Base-by-base conservation (phyloP, 2,888 invertebrate species). In the Drosophila greeni region DNA sequence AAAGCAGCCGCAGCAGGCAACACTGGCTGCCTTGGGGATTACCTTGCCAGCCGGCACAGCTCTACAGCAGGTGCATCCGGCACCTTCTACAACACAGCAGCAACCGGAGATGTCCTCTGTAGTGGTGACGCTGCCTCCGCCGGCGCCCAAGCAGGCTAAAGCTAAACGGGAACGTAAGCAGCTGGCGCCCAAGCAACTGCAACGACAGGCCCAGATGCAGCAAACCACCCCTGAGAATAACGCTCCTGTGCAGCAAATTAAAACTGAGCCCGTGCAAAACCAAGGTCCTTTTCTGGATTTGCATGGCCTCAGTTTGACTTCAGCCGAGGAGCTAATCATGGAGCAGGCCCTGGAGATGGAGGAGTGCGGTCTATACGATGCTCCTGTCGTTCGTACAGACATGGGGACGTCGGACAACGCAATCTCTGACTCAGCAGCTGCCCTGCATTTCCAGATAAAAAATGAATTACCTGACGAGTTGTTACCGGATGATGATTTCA, bases 341-440 rank as follows among this genome's bases (percentile, higher is more conserved):
- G 88, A 89, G 51, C 88, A 89, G 72, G 88, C 88, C 1, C 76
- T 89, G 9, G 88, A 88, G 70, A 87, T 89, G 87, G 89, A 89
- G 56, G 88, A 89, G 65, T 86, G 86, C 47, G 86, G 86, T 4
- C 70, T 87, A 9, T 86, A 86, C 56, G 86, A 86, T 54, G 72
- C 84, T 0, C 81, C 85, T 1, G 72, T 70, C 0, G 65, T 36
- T 2, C 75, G 26, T 31, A 70, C 71, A 0, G 77, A 84, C 5
- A 74, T 77, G 48, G 85, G 82, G 7, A 84, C 83, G n/a, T 79
- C 81, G 0, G 86, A 87, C 43, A 87, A 86, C 60, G 86, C 86
- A 20, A 86, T 86, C 59, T 82, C 84, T 14, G 86, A 86, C 48
- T 74, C 86, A 26, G 80, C 81, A 16, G 85, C 87, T 12, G 82